Evolutionary conservation across 2,113 vertebrate genomes (phyloP), one percentile per base, ranked within the genome.

Genomic region (Mustelus asterias): DNA sequence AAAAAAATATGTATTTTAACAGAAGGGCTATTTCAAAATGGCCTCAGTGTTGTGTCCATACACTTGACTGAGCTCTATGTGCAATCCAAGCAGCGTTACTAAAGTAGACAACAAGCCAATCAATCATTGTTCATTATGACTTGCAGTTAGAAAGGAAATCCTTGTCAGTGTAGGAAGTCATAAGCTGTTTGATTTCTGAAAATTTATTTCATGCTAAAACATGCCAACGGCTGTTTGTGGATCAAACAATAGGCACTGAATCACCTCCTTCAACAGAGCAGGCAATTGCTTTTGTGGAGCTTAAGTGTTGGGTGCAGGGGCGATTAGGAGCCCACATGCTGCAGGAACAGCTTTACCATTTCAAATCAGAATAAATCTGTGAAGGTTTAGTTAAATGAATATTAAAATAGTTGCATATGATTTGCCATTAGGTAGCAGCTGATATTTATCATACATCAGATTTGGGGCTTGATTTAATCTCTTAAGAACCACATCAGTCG

Each of bases 351-450:
- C 26, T 33, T 95, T 76, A 95, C 18, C 93, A 70, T 70, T 70
- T 70, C 37, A 94, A 44, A 94, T 94, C 63, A 48, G 88, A 69
- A 70, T 94, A 70, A 94, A 70, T 94, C 41, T 44, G 24, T 44
- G 67, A 94, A 48, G 93, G n/a, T 94, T 70, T 44, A 29, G 63
- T 70, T 94, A 29, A 29, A 44, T 67, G 90, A 94, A 94, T 94
- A 67, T 41, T 94, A 41, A 69, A 93, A 67, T 48, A 69, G 13
- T n/a, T 94, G n/a, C 60, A 90, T 60, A 90, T 33, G 10, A 33
- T 90, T 90, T 90, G 88, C 48, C 60, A 54, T 90, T 90, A 90
- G 54, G 54, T 90, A 60, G 29, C 88, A 33, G 48, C 60, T 33
- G 54, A 63, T 93, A 67, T 94, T 37, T 69, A 94, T 94, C 92